phyloP scores from a whole-genome alignment of 2,113 vertebrate genomes.

The Rhizomys pruinosus region DNA sequence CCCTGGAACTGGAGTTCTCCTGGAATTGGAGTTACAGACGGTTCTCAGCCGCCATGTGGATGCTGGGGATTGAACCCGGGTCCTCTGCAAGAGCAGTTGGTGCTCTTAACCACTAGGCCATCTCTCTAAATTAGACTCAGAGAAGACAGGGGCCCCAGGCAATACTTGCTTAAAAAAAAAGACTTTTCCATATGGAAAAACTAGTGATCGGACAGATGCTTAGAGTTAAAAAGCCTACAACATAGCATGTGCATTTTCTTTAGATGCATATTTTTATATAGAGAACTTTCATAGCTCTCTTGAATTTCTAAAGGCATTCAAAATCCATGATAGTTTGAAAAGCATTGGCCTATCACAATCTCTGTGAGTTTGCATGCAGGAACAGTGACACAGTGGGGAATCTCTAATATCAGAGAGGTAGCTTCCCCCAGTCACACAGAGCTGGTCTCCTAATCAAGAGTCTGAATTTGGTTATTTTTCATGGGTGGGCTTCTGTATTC shows the following conservation, averaged over 20 bases:
- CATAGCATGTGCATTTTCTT: neutral
- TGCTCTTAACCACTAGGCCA: no score
- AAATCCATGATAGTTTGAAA: neutral
- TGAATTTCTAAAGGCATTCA: neutral
- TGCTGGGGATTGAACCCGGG: no score
- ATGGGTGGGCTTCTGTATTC: fast-evolving
- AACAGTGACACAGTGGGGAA: neutral
- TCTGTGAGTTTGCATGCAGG: neutral
- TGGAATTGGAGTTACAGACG: no score
- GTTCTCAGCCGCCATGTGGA: no score
- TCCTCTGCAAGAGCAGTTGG: no score
- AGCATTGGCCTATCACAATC: neutral
- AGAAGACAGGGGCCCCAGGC: neutral
- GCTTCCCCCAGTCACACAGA: neutral
- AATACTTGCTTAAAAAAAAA: neutral
- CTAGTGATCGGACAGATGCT: neutral
- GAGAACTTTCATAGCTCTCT: neutral
- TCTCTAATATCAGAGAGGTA: neutral
- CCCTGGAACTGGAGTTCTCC: no score
- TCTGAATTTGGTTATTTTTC: neutral
- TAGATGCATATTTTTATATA: neutral
- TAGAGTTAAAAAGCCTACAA: neutral
- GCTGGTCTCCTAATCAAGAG: neutral
- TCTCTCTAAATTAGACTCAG: neutral
- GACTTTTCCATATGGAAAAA: neutral